These are phyloP conservation scores for Cyprinodon brontotheroides DNA, from an alignment of 2,113 vertebrate genomes.

Conservation along the genomic window DNA sequence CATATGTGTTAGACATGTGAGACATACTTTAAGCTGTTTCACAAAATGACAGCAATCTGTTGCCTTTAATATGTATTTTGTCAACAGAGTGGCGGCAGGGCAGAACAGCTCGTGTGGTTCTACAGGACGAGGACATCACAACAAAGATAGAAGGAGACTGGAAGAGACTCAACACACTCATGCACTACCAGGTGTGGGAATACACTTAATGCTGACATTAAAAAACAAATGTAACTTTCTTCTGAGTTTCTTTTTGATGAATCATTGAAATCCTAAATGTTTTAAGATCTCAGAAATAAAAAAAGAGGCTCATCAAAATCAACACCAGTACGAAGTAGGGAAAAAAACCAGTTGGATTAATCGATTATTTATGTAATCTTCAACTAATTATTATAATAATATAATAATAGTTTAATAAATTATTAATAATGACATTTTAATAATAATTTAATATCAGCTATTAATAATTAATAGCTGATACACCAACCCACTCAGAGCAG, in stretches of 20 bases:
- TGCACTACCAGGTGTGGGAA: constrained; percentile 89
- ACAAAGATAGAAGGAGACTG: constrained; percentile 95
- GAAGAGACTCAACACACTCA: constrained; percentile 91
- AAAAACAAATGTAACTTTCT: neutral
- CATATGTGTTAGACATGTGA: constrained; percentile 14
- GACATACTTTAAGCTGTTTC: constrained; percentile 5
- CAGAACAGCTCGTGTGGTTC: constrained; percentile 89
- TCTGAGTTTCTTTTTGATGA: neutral
- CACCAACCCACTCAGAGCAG: too few species aligned
- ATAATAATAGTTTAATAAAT: too few species aligned
- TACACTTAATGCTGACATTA: neutral
- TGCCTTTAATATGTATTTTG: constrained; percentile 18
- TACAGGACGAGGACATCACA: constrained; percentile 95
- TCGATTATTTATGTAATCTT: too few species aligned
- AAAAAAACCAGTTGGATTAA: too few species aligned
- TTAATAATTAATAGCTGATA: too few species aligned
- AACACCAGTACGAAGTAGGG: neutral
- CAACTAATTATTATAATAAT: too few species aligned
- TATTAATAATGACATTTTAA: too few species aligned
- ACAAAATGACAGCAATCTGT: constrained; percentile 31
- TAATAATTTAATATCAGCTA: too few species aligned
- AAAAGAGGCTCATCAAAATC: neutral
- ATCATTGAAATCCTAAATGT: neutral
- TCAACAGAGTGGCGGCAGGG: constrained; percentile 91
- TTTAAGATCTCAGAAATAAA: neutral